A percentile compares a stretch with the other conserved stretches of the same genome.
Evolutionary conservation across 2,797 vertebrate species (phyloP).

Genomic region (Halcyon chelicuti): DNA sequence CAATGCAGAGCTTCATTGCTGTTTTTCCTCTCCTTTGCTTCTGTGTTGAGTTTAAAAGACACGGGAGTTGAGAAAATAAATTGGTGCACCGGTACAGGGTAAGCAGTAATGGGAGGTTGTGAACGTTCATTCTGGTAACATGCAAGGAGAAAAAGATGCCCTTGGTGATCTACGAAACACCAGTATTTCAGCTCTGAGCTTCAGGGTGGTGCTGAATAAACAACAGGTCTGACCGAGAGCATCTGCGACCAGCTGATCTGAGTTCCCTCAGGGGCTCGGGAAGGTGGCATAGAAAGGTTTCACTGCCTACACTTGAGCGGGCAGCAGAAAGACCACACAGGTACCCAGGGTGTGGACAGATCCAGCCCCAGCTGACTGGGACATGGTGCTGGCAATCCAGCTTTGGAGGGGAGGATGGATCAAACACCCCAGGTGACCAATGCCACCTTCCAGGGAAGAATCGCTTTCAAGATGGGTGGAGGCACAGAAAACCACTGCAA

Average conservation of each 20-base stretch:
- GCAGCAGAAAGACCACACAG: neutral
- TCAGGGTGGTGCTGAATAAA: neutral
- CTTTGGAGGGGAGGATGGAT: neutral
- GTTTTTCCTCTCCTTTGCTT: neutral
- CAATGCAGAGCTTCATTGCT: neutral
- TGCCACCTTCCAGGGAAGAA: neutral
- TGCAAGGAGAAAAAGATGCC: neutral
- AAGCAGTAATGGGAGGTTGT: neutral
- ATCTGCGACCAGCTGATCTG: neutral
- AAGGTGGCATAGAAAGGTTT: neutral
- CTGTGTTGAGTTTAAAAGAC: neutral
- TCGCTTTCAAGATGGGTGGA: neutral
- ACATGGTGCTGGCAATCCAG: rapidly evolving
- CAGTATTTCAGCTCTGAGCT: neutral
- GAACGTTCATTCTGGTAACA: neutral
- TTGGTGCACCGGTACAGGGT: neutral
- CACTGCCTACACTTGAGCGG: neutral
- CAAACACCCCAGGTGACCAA: neutral
- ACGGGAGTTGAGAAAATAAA: neutral
- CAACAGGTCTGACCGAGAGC: neutral
- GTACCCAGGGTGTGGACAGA: neutral
- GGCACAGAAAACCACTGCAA: neutral
- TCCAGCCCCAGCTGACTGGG: rapidly evolving
- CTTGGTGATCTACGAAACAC: neutral
- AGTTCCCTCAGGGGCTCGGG: neutral